These are phyloP conservation scores for Cheilosia urbana DNA, from an alignment of 2,888 invertebrate species.

Conservation along the genomic window DNA sequence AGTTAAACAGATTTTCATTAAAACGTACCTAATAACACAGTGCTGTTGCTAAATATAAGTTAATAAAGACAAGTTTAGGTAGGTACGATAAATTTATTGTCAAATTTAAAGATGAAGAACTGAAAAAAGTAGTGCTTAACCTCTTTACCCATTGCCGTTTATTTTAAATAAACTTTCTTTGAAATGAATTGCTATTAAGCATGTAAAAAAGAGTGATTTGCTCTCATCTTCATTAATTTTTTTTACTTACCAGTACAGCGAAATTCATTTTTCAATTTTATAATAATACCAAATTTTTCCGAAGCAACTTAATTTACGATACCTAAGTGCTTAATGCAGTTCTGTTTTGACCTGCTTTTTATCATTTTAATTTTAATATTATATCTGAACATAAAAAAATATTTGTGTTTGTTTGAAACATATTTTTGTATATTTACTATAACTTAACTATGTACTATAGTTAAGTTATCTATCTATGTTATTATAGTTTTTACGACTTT, in stretches of 20 bases:
- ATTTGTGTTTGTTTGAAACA: slow-evolving; percentile 73
- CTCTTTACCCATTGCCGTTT: slow-evolving; percentile 27
- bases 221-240: slow-evolving; percentile 28
- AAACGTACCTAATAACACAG: slow-evolving; percentile 26
- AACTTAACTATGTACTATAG: slow-evolving; percentile 48
- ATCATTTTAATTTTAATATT: slow-evolving; percentile 69
- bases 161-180: slow-evolving; percentile 23
- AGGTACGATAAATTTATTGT: slow-evolving; percentile 65
- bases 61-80: slow-evolving; percentile 39
- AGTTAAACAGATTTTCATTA: background rate
- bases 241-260: slow-evolving; percentile 34
- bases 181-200: slow-evolving; percentile 67
- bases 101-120: slow-evolving; percentile 51
- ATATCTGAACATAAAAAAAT: slow-evolving; percentile 73
- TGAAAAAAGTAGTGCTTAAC: slow-evolving; percentile 43
- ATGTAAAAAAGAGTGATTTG: slow-evolving; percentile 53
- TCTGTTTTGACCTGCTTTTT: slow-evolving; percentile 46
- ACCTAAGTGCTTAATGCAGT: slow-evolving; percentile 66
- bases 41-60: slow-evolving; percentile 42
- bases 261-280: slow-evolving; percentile 28
- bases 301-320: slow-evolving; percentile 65
- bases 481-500: slow-evolving; percentile 63
- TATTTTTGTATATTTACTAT: slow-evolving; percentile 71
- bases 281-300: slow-evolving; percentile 58
- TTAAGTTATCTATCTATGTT: slow-evolving; percentile 48